These are phyloP conservation scores for Julus scanicus DNA, from an alignment of 2,888 invertebrate genomes.

Conservation along the genomic window DNA sequence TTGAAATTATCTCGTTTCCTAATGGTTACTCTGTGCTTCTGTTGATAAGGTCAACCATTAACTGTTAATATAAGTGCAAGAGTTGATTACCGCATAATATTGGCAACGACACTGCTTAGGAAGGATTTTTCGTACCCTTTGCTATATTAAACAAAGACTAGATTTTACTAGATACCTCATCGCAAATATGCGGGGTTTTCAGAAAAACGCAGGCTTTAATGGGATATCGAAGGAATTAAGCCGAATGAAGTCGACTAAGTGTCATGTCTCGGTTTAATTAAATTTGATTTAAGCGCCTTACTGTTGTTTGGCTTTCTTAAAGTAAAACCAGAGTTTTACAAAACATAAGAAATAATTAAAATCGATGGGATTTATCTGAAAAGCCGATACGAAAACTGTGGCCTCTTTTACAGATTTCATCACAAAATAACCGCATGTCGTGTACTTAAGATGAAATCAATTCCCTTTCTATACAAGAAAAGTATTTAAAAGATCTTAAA, in stretches of 20 bases:
- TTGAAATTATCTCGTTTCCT: neutral
- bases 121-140: neutral
- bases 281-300: constrained; percentile 38
- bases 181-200: neutral
- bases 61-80: neutral
- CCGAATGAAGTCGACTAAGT: constrained; percentile 6
- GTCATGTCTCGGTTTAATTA: constrained; percentile 13
- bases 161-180: neutral
- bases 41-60: neutral
- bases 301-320: neutral
- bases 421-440: neutral
- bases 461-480: neutral
- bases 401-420: neutral
- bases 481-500: neutral
- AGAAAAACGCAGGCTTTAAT: neutral
- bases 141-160: neutral
- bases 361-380: constrained; percentile 6
- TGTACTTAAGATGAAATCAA: neutral
- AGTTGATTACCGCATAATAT: neutral
- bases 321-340: neutral
- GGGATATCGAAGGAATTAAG: neutral
- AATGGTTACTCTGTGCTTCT: neutral
- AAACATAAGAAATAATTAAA: constrained; percentile 35
- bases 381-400: constrained; percentile 30
- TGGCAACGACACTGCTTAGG: neutral